Base-by-base conservation (phyloP, 2,113 vertebrate species). In the Solea solea region DNA sequence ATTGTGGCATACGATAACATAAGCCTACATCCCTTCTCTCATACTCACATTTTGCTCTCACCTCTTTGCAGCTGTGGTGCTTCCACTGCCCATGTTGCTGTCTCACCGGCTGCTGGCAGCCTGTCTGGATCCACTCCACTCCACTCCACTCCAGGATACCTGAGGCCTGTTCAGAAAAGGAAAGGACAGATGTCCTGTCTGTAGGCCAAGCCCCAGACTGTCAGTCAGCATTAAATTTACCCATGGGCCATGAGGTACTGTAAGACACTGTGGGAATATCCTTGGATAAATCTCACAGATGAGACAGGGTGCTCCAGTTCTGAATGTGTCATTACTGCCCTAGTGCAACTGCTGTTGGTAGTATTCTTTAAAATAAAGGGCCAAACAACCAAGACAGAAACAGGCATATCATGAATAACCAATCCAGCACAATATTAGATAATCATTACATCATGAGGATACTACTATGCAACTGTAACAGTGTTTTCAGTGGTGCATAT, bases 11-110 rank as follows among this genome's bases (percentile, higher is more conserved):
- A 25, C 4, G 27, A 9, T 41, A 27, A 14, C 28, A n/a, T 64
- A 4, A 53, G 16, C 27, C 13, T 1, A 44, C 9, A 52, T 2
- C 15, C 28, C 15, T 27, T 55, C n/a, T 9, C 9, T 3, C 4
- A 48, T 9, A 63, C 57, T 69, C 16, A 58, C 45, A 12, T 48
- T 62, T 74, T 59, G 2, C 1, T 71, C 88, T 88, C 73, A 91
- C 89, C 86, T 80, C 64, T 46, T 81, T 2, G 59, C 80, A 80
- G 69, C 68, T 60, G 69, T 58, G 27, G 55, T 69, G 77, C 86
- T 86, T 52, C 89, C 88, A 82, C 80, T 93, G 44, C 92, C 91
- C 92, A 93, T 92, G 57, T 34, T 90, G 81, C 9, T 57, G 41
- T 58, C 40, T 72, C 69, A 86, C 69, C 78, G 55, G 50, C 46